These are phyloP conservation scores for Asbolus verrucosus DNA, from an alignment of 1,140 invertebrate species.

Conservation along the genomic window DNA sequence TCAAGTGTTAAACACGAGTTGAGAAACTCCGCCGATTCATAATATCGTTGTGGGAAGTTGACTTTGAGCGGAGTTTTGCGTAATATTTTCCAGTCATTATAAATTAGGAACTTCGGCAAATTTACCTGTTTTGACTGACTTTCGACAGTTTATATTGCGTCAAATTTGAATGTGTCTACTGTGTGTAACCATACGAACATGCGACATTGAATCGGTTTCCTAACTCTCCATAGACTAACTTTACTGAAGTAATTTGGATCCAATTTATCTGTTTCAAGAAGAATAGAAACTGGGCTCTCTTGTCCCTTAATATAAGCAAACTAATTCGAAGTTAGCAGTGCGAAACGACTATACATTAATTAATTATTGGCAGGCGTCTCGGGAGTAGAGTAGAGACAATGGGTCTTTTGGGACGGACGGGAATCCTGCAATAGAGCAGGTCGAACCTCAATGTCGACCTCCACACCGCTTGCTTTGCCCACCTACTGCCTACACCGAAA, in stretches of 20 bases:
- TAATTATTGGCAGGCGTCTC: constrained; percentile 40
- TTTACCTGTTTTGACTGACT: no score
- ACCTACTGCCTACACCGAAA: no score
- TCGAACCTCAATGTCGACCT: constrained; percentile 31
- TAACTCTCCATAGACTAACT: constrained; percentile 34
- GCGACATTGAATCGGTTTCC: constrained; percentile 20
- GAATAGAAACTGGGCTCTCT: constrained; percentile 35
- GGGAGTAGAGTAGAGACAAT: constrained; percentile 30
- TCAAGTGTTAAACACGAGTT: no score
- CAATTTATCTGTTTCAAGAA: constrained; percentile 36
- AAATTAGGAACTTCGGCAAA: no score
- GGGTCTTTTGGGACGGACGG: constrained; percentile 16
- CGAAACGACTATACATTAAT: constrained; percentile 47
- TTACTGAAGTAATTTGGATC: constrained; percentile 29
- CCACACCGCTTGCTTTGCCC: no score
- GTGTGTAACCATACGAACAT: constrained; percentile 16
- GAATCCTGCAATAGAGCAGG: constrained; percentile 2
- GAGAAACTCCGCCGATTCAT: no score
- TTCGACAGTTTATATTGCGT: no score
- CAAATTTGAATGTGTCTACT: constrained; percentile 15
- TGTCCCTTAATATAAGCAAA: constrained; percentile 38
- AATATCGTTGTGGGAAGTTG: no score
- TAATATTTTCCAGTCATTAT: no score
- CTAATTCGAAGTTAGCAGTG: constrained; percentile 39
- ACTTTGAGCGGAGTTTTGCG: no score